Evolutionary conservation across 2,797 vertebrate genomes (phyloP).

Genomic region (Enteromius radiatus): DNA sequence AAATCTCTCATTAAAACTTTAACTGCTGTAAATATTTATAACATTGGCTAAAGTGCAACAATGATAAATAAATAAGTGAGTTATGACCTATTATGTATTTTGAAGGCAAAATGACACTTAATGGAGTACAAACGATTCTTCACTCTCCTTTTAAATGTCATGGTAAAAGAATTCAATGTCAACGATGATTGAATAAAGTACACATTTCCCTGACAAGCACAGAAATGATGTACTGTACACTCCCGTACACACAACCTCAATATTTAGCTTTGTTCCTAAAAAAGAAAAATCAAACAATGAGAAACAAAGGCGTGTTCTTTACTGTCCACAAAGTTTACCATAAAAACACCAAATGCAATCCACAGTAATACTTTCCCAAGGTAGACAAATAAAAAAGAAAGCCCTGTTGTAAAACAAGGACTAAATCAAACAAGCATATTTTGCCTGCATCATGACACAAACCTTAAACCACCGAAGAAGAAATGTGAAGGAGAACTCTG

Average conservation of each 20-base stretch:
- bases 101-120: neutral
- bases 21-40: no score
- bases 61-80: neutral
- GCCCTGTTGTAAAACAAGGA: constrained; percentile 58
- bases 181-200: neutral
- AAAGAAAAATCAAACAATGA: constrained; percentile 69
- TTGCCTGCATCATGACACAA: constrained; percentile 56
- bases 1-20: neutral
- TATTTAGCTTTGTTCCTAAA: constrained; percentile 25
- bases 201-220: neutral
- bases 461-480: constrained; percentile 65
- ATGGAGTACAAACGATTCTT: neutral
- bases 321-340: constrained; percentile 68
- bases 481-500: constrained; percentile 61
- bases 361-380: constrained; percentile 71
- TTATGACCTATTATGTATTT: neutral
- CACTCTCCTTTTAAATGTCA: neutral
- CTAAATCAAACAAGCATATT: constrained; percentile 56
- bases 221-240: neutral
- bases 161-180: neutral
- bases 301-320: constrained; percentile 70
- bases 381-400: constrained; percentile 47
- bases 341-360: constrained; percentile 72
- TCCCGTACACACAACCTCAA: neutral
- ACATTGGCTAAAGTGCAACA: neutral